Conservation (phyloP, 2,113 vertebrate genomes). For the Canis aureus region DNA sequence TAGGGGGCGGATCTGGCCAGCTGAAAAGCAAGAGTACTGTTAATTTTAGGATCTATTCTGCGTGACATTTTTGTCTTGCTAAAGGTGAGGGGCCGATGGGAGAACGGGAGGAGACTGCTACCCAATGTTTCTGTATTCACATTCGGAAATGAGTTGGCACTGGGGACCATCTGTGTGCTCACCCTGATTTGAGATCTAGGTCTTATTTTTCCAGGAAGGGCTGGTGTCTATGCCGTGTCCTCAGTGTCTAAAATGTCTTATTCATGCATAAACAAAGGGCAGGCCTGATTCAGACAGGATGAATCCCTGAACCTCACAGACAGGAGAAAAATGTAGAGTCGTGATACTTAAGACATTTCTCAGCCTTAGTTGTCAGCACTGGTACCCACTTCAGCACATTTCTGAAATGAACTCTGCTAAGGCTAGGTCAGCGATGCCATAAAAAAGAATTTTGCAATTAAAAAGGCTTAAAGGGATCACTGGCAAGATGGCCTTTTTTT, state of each 20-base stretch:
- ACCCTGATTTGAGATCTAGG: constrained; percentile 48
- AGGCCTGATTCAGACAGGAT: constrained; percentile 65
- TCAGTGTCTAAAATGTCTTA: constrained; percentile 56
- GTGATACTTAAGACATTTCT: constrained; percentile 73
- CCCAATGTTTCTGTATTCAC: constrained; percentile 57
- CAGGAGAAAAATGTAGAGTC: constrained; percentile 73
- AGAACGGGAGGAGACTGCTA: constrained; percentile 29
- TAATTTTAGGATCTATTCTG: constrained; percentile 77
- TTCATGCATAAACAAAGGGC: constrained; percentile 71
- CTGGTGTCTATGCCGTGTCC: neutral
- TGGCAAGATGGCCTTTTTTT: constrained; percentile 55
- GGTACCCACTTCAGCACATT: constrained; percentile 74
- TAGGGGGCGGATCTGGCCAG: constrained; percentile 62
- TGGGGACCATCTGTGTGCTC: neutral
- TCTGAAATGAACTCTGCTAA: constrained; percentile 70
- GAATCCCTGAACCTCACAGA: constrained; percentile 61
- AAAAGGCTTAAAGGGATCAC: constrained; percentile 79
- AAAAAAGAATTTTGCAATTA: constrained; percentile 78
- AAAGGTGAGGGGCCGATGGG: constrained; percentile 59
- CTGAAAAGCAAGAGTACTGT: constrained; percentile 71
- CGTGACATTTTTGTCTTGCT: constrained; percentile 70
- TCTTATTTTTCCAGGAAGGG: constrained; percentile 67
- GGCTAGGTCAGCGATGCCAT: constrained; percentile 57
- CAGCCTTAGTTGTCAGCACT: constrained; percentile 59
- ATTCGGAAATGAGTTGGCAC: constrained; percentile 62